A percentile compares a stretch with the other conserved stretches of the same genome.
These are phyloP conservation scores for Baccha elongata DNA, from an alignment of 2,888 invertebrate species.

Conservation along the genomic window DNA sequence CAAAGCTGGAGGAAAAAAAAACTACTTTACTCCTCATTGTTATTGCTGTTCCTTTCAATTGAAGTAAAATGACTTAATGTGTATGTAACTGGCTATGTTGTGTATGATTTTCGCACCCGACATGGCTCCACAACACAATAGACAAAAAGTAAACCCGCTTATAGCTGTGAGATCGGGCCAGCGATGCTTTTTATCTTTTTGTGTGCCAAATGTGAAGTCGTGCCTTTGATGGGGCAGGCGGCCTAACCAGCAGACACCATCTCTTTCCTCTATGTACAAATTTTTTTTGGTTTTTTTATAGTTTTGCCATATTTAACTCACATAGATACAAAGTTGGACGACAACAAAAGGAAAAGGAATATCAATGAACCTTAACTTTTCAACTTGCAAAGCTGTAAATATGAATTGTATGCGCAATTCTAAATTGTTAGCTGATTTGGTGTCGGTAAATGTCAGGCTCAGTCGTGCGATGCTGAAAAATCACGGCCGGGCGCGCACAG, in stretches of 20 bases:
- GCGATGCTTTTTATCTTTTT: conserved; percentile 49
- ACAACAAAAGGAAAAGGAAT: conserved; percentile 39
- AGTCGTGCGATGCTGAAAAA: conserved; percentile 52
- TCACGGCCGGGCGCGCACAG: conserved; percentile 24
- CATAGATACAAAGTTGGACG: background rate
- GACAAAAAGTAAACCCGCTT: conserved; percentile 46
- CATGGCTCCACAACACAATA: conserved; percentile 60
- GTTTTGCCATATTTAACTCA: conserved; percentile 8
- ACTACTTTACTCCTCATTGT: conserved; percentile 51
- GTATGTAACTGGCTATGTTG: conserved; percentile 17
- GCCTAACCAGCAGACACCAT: conserved; percentile 56
- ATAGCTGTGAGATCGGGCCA: conserved; percentile 1
- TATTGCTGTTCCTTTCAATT: conserved; percentile 57
- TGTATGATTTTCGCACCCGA: conserved; percentile 58
- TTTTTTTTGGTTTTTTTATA: conserved; percentile 5
- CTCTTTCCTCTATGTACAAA: conserved; percentile 3
- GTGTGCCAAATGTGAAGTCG: conserved; percentile 69
- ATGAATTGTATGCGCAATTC: conserved; percentile 46
- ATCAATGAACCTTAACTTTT: conserved; percentile 69
- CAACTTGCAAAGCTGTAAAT: conserved; percentile 47
- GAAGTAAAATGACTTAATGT: conserved; percentile 59
- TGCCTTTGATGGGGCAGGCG: conserved; percentile 62
- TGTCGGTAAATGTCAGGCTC: conserved; percentile 56
- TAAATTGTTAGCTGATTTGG: conserved; percentile 58
- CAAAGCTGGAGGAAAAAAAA: background rate